These are phyloP conservation scores for Cassiopea xamachana DNA, from an alignment of 30 jellyfish, hydroid and myxozoan species.

Conservation along the genomic window DNA sequence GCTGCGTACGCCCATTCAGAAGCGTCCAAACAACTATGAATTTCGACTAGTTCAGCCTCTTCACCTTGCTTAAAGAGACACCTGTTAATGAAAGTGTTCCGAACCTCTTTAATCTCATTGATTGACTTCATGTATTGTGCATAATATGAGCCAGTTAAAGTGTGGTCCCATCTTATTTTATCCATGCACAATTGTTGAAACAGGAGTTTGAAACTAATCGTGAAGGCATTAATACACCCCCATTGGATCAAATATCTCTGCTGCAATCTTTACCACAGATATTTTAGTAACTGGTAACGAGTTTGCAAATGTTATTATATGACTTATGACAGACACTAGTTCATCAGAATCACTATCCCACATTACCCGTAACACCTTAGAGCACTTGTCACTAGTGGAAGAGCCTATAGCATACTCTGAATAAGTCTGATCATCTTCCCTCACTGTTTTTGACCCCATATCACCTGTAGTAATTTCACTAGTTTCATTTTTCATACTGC, in stretches of 20 bases:
- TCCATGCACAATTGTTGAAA: conserved; percentile 66
- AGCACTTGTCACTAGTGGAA: not conserved
- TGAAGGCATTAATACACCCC: conserved; percentile 42
- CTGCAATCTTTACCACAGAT: conserved; percentile 48
- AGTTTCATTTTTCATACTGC: not conserved
- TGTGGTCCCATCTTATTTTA: conserved; percentile 66
- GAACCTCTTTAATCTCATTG: not conserved
- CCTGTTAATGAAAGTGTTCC: conserved; percentile 6
- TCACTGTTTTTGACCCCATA: not conserved
- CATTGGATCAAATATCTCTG: conserved; percentile 77
- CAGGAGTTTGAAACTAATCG: conserved; percentile 23
- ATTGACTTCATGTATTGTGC: not conserved
- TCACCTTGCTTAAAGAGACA: conserved; percentile 34
- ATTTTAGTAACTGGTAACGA: conserved; percentile 36
- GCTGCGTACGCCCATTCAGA: conserved; percentile 63
- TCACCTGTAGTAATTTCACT: not conserved
- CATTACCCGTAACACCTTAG: conserved; percentile 39
- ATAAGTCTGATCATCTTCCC: conserved; percentile 62
- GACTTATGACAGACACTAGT: conserved; percentile 33
- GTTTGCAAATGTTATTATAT: conserved; percentile 28
- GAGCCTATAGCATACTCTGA: conserved; percentile 1
- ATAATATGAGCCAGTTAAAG: not conserved
- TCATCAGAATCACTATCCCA: conserved; percentile 62
- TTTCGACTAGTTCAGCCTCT: conserved; percentile 13
- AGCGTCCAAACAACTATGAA: conserved; percentile 80